Percentiles rank a stretch among this genome's conserved stretches.
phyloP scores from a whole-genome alignment of 2,797 vertebrate genomes.

The Sebastolobus altivelis region DNA sequence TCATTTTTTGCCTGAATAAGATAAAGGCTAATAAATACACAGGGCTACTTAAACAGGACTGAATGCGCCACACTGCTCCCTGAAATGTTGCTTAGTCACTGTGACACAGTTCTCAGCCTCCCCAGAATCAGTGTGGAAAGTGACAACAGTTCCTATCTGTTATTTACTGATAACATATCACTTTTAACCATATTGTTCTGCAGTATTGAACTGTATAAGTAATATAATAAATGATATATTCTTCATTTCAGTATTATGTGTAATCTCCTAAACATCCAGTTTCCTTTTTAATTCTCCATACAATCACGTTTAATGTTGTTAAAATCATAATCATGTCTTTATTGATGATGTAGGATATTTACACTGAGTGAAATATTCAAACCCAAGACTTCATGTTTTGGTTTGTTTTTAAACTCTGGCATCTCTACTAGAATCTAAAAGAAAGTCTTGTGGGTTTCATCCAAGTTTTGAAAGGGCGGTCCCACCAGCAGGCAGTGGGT shows the following conservation, averaged over 20 bases:
- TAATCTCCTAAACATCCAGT: not conserved
- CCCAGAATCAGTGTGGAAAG: not conserved
- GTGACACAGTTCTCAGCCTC: constrained; percentile 13
- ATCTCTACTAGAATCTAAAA: not conserved
- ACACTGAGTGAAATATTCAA: not conserved
- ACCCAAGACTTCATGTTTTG: not conserved
- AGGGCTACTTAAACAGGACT: not conserved
- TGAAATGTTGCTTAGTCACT: constrained; percentile 46
- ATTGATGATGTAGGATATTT: not conserved
- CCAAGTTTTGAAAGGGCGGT: not conserved
- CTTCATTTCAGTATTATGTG: too few relatives aligned
- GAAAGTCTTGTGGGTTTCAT: not conserved
- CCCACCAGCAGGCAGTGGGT: not conserved
- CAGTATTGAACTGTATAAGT: not conserved
- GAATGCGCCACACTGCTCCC: not conserved
- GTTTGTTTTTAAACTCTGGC: not conserved
- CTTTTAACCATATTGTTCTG: not conserved
- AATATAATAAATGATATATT: not conserved
- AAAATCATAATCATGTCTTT: not conserved
- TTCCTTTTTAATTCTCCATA: not conserved
- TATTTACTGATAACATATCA: not conserved
- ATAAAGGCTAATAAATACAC: not conserved
- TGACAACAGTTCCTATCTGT: not conserved
- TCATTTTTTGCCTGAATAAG: not conserved
- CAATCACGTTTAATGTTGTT: not conserved